A percentile compares a stretch with the other conserved stretches of the same genome.
These are phyloP conservation scores for Oxystoma pomonae DNA, from an alignment of 2,888 invertebrate species.

Conservation along the genomic window DNA sequence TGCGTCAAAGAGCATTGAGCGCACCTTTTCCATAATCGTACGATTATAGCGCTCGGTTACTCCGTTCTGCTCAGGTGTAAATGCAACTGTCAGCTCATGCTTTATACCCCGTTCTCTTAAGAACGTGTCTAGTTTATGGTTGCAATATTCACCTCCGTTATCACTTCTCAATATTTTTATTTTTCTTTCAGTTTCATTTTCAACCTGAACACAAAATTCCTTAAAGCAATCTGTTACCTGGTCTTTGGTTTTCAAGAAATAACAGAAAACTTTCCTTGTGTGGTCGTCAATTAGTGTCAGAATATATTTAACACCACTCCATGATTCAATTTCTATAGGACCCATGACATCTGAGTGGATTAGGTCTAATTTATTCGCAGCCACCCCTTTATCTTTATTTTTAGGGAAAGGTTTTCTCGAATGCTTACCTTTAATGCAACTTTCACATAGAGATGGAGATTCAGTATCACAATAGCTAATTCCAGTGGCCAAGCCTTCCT, in stretches of 20 bases:
- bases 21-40: constrained; percentile 15
- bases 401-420: constrained; percentile 1
- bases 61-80: neutral
- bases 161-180: neutral
- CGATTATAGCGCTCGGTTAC: neutral
- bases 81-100: neutral
- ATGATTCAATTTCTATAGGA: constrained; percentile 20
- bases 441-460: constrained; percentile 17
- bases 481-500: constrained; percentile 23
- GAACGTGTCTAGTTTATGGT: neutral
- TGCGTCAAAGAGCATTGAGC: constrained; percentile 24
- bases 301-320: constrained; percentile 15
- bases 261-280: constrained; percentile 19
- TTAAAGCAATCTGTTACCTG: neutral
- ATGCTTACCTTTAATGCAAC: constrained; percentile 6
- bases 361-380: constrained; percentile 18
- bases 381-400: constrained; percentile 34
- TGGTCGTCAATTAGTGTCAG: constrained; percentile 22
- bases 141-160: neutral
- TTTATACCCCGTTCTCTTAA: neutral
- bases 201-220: neutral
- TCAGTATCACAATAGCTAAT: constrained; percentile 13
- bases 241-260: neutral
- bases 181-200: neutral
- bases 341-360: constrained; percentile 21